These are phyloP conservation scores for Platycnemis pennipes DNA, from an alignment of 2,888 invertebrate genomes.

Conservation along the genomic window DNA sequence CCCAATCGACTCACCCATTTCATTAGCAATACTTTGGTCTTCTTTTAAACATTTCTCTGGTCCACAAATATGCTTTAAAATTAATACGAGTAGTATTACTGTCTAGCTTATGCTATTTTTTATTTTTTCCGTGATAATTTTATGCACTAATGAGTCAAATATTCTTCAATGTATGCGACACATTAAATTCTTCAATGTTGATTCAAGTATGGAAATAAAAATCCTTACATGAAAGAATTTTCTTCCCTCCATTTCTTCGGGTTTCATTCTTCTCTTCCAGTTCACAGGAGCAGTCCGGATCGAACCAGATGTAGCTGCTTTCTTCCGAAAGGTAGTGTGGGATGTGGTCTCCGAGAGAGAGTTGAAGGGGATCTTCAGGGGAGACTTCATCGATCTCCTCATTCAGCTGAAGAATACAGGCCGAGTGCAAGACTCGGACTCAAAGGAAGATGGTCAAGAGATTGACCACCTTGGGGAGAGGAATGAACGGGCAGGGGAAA, in stretches of 20 bases:
- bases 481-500: background rate
- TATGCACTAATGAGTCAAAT: no score
- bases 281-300: background rate
- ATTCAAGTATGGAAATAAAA: no score
- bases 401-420: conserved; percentile 73
- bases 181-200: no score
- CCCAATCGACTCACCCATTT: no score
- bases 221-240: no score
- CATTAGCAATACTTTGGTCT: no score
- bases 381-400: conserved; percentile 74
- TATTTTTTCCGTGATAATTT: no score
- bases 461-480: background rate
- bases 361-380: conserved; percentile 71
- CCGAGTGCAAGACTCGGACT: conserved; percentile 48
- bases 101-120: no score
- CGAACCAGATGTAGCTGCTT: conserved; percentile 65
- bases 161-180: no score
- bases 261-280: background rate
- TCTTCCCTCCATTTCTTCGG: background rate
- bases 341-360: conserved; percentile 72
- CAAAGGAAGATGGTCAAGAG: background rate
- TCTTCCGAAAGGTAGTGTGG: conserved; percentile 71
- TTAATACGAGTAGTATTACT: no score
- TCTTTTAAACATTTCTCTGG: no score
- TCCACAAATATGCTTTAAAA: no score